Percentiles rank a stretch among this genome's conserved stretches.
phyloP scores from a whole-genome alignment of 2,113 vertebrate genomes.

The Sylvilagus bachmani region DNA sequence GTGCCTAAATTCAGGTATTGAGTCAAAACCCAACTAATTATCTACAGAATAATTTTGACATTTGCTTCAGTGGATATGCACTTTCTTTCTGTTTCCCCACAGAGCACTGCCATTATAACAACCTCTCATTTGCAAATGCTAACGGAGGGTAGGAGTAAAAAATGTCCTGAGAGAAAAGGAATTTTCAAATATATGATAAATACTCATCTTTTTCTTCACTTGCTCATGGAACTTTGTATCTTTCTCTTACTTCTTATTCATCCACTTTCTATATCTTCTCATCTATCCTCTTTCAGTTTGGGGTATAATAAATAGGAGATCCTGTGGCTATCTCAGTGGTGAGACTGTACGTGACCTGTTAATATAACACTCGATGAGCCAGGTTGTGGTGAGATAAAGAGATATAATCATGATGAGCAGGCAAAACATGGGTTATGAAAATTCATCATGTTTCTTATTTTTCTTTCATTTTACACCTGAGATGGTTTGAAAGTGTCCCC shows the following conservation, averaged over 20 bases:
- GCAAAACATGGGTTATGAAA: background rate
- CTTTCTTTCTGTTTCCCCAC: background rate
- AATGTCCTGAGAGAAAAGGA: conserved; percentile 9
- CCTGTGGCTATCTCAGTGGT: background rate
- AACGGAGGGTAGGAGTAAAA: background rate
- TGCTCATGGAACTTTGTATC: background rate
- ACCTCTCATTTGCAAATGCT: conserved; percentile 16
- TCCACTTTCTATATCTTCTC: background rate
- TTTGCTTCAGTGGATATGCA: background rate
- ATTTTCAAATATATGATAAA: conserved; percentile 38
- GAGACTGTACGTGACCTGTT: background rate
- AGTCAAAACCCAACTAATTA: conserved; percentile 19
- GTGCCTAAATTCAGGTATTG: background rate
- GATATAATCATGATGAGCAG: background rate
- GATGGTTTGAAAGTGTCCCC: no score
- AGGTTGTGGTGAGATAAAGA: background rate
- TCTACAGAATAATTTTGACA: background rate
- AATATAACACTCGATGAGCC: background rate
- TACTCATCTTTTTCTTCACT: background rate
- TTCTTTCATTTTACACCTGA: background rate
- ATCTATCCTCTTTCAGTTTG: background rate
- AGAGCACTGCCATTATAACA: background rate
- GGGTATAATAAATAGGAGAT: background rate
- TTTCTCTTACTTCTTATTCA: background rate
- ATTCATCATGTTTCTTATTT: background rate